Evolutionary conservation across 2,113 vertebrate species (phyloP), one percentile per base, ranked within the genome.

Genomic region (Entomyzon cyanotis): DNA sequence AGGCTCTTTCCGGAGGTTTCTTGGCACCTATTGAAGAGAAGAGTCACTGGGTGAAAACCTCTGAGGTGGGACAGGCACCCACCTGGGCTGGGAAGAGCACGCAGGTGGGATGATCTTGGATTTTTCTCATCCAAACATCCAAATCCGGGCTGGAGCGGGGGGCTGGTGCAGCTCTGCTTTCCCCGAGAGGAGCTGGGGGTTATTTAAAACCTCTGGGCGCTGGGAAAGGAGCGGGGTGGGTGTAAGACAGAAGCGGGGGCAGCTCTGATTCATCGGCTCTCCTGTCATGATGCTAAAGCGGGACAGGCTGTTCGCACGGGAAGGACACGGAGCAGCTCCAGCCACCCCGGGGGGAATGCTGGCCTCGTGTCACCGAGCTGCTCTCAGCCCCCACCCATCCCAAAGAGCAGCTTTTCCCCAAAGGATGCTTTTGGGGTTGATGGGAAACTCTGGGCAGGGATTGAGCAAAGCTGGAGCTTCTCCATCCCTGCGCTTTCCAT

Each of bases 341-440:
- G 60, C 50, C 19, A 31, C n/a, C 25, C 16, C 0, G 0, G 24
- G 0, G 80, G 41, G 21, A 7, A 4, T 1, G 52, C n/a, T 4
- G 8, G 27, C 10, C 7, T 24, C 0, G 8, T 18, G 20, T 5
- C 4, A 0, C 59, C 0, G 17, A 7, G 64, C 33, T 27, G 83
- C 65, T 9, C 24, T 2, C 41, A 1, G 14, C 27, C 23, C 33
- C 10, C 47, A 22, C 47, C 23, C 47, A 49, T 23, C 47, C 47
- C 47, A 49, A 49, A 49, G 5, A 23, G 47, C 47, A 12, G 22
- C 47, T 49, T 49, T 46, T 22, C 11, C 47, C 47, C 47, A 4
- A 22, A 23, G 47, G 47, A 23, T 49, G 47, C 21, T 49, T 49
- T 47, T 23, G 21, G 47, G 47, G 12, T 49, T 22, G 47, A 49